phyloP scores from a whole-genome alignment of 2,888 invertebrate species.

The Hirtodrosophila histrioides region DNA sequence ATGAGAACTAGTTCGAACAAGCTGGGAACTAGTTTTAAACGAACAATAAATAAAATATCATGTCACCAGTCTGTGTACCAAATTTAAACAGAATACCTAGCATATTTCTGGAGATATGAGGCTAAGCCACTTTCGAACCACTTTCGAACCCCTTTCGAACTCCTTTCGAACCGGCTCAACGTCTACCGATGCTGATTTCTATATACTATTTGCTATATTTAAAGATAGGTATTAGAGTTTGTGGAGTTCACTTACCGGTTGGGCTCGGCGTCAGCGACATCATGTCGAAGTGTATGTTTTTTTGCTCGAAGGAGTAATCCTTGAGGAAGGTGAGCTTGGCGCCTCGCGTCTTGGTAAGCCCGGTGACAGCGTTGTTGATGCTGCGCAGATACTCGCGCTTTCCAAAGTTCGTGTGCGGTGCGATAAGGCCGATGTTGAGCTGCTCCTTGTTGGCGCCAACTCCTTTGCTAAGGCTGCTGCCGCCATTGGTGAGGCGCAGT shows the following conservation, averaged over 20 bases:
- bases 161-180: too few relatives aligned
- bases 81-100: too few relatives aligned
- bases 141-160: too few relatives aligned
- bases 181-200: too few relatives aligned
- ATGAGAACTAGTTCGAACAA: too few relatives aligned
- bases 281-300: slow-evolving; percentile 88
- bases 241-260: slow-evolving; percentile 86
- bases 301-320: slow-evolving; percentile 87
- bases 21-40: too few relatives aligned
- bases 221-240: neutral
- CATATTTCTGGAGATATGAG: too few relatives aligned
- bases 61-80: too few relatives aligned
- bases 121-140: too few relatives aligned
- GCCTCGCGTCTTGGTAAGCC: slow-evolving; percentile 86
- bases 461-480: slow-evolving; percentile 72
- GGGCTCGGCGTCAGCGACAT: slow-evolving; percentile 90
- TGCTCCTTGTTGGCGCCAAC: slow-evolving; percentile 81
- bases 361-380: slow-evolving; percentile 87
- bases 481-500: slow-evolving; percentile 78
- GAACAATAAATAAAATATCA: too few relatives aligned
- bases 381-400: slow-evolving; percentile 88
- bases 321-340: slow-evolving; percentile 87
- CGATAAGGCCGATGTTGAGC: slow-evolving; percentile 84
- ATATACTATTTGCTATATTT: neutral
- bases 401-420: slow-evolving; percentile 85